A percentile compares a stretch with the other conserved stretches of the same genome.
phyloP scores from a whole-genome alignment of 2,888 invertebrate species.

The Belgica antarctica region DNA sequence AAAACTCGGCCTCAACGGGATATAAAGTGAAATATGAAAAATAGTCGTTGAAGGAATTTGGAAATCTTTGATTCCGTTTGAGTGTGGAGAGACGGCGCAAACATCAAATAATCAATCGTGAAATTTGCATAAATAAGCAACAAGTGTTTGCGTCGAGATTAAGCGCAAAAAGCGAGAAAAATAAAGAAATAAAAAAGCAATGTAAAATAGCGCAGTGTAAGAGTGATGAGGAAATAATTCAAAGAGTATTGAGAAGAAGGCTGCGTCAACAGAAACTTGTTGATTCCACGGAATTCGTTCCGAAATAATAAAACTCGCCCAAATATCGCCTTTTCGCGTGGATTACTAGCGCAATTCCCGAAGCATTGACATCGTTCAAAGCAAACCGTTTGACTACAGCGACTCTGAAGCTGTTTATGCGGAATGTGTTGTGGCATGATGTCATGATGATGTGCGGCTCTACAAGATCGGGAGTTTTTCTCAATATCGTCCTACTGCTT shows the following conservation, averaged over 20 bases:
- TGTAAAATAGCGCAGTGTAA: not conserved
- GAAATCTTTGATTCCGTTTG: not conserved
- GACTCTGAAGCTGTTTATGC: constrained; percentile 26
- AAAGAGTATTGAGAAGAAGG: constrained; percentile 7
- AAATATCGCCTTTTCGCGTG: constrained; percentile 14
- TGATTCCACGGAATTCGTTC: constrained; percentile 22
- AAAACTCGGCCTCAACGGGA: not conserved
- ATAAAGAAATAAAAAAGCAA: too few species aligned
- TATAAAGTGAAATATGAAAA: not conserved
- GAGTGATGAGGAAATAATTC: constrained; percentile 7
- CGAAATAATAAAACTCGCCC: too few species aligned
- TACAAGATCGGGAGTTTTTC: constrained; percentile 24
- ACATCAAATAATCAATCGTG: not conserved
- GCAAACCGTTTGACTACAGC: constrained; percentile 29
- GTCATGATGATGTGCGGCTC: constrained; percentile 39
- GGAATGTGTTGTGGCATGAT: constrained; percentile 35
- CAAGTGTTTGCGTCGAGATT: constrained; percentile 15
- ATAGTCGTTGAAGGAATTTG: not conserved
- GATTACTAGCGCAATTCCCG: not conserved
- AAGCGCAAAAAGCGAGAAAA: too few species aligned
- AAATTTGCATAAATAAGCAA: constrained; percentile 21
- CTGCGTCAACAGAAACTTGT: not conserved
- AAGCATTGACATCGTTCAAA: constrained; percentile 22
- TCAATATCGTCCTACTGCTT: constrained; percentile 26
- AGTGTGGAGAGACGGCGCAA: not conserved